A percentile compares a stretch with the other conserved stretches of the same genome.
Evolutionary conservation across 2,113 vertebrate genomes (phyloP).

Genomic region (Tachysurus fulvidraco): DNA sequence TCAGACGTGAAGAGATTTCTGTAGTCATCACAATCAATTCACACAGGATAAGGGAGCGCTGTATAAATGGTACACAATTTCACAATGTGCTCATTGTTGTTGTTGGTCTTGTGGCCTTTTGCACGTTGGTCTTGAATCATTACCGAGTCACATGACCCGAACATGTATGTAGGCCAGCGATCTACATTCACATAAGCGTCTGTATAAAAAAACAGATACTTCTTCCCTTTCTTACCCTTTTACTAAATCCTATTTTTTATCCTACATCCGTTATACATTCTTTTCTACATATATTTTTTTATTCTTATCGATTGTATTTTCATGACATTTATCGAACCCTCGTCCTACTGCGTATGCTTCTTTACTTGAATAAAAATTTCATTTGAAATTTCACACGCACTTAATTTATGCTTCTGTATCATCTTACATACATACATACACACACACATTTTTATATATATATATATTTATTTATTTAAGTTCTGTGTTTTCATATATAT

Average conservation of each 20-base stretch:
- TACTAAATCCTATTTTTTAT: too few species aligned
- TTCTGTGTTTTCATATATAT: background rate
- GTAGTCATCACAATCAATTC: background rate
- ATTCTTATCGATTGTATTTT: too few species aligned
- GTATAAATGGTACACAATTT: background rate
- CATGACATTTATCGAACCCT: too few species aligned
- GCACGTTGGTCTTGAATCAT: background rate
- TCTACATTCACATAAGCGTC: too few species aligned
- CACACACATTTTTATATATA: too few species aligned
- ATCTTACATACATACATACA: background rate
- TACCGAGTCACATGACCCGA: background rate
- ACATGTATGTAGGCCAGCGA: background rate
- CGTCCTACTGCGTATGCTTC: too few species aligned
- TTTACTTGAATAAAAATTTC: background rate
- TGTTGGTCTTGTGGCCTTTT: background rate
- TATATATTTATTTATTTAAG: background rate
- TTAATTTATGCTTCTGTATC: conserved; percentile 41
- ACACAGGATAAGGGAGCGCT: background rate
- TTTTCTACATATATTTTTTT: too few species aligned
- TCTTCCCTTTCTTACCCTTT: too few species aligned
- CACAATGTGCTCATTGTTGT: background rate
- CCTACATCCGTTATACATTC: too few species aligned
- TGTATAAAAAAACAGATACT: too few species aligned
- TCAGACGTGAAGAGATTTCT: background rate
- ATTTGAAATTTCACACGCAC: background rate